Evolutionary conservation across 1,140 invertebrate genomes (phyloP).

Genomic region (Lasioglossum baleicum): DNA sequence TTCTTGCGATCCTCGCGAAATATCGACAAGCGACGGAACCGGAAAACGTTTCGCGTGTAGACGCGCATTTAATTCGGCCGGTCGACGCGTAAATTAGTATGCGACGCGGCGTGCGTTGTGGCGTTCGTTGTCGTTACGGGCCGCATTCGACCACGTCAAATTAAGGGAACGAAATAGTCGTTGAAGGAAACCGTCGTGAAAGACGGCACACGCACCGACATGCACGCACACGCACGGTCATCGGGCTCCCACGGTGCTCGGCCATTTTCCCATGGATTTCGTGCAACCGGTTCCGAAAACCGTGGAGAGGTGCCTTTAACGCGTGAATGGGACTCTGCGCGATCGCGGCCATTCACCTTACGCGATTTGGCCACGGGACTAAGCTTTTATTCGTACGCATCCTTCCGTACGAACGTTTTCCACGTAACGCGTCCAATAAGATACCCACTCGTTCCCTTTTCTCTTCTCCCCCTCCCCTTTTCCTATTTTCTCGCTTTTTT

Average conservation of each 20-base stretch:
- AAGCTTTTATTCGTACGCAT: conserved; percentile 28
- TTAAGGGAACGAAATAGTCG: conserved; percentile 21
- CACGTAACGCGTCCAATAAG: neutral
- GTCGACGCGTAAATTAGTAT: conserved; percentile 28
- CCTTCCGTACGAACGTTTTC: conserved; percentile 9
- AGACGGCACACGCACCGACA: neutral
- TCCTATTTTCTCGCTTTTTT: neutral
- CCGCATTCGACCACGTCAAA: conserved; percentile 26
- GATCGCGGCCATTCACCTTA: conserved; percentile 53
- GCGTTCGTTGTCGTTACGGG: conserved; percentile 16
- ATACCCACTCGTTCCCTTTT: neutral
- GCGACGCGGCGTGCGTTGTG: conserved; percentile 1
- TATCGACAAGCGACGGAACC: conserved; percentile 13
- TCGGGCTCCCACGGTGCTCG: conserved; percentile 47
- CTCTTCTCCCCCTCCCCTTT: neutral
- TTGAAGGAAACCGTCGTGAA: conserved; percentile 13
- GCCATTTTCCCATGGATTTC: conserved; percentile 60
- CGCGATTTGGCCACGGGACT: conserved; percentile 31
- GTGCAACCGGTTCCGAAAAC: conserved; percentile 57
- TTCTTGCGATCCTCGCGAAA: neutral
- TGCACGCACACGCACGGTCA: neutral
- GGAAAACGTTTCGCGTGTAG: conserved; percentile 36
- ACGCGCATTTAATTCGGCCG: conserved; percentile 18
- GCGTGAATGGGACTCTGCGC: conserved; percentile 49
- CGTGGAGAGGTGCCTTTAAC: conserved; percentile 50